Conservation (phyloP, 2,797 vertebrate genomes). For the Holocentrus rufus region DNA sequence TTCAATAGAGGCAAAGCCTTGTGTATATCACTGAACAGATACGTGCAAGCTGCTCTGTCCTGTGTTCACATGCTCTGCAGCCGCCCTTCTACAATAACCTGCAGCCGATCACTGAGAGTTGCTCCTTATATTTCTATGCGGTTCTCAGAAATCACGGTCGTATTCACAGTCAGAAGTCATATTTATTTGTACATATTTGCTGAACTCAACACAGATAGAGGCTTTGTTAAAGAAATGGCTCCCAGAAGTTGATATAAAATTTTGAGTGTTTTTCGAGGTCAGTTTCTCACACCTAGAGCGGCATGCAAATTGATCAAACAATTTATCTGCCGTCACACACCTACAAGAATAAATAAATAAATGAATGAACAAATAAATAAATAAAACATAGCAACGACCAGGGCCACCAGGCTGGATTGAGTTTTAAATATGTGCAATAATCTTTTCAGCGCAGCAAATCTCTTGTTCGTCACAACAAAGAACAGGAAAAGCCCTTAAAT, state of each 20-base stretch:
- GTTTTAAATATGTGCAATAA: constrained; percentile 44
- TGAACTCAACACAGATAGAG: constrained; percentile 23
- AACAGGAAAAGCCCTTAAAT: constrained; percentile 28
- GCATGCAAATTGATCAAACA: constrained; percentile 31
- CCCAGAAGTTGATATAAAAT: constrained; percentile 11
- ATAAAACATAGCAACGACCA: constrained; percentile 41
- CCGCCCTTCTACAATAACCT: constrained; percentile 64
- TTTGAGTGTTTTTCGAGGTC: constrained; percentile 25
- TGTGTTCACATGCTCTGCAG: constrained; percentile 27
- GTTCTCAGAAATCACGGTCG: constrained; percentile 54
- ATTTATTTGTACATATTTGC: too few species aligned
- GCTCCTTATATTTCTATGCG: constrained; percentile 66
- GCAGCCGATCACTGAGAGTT: constrained; percentile 63
- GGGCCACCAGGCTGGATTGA: constrained; percentile 31
- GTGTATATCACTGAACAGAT: constrained; percentile 40
- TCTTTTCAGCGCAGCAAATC: constrained; percentile 22
- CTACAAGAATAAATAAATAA: constrained; percentile 13
- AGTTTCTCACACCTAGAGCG: constrained; percentile 11
- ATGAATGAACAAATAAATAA: constrained; percentile 37
- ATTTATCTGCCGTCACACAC: constrained; percentile 24
- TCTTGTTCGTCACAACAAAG: constrained; percentile 24
- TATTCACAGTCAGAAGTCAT: too few species aligned
- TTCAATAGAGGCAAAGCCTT: constrained; percentile 28
- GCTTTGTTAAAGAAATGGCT: background rate
- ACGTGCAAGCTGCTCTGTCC: constrained; percentile 36